Evolutionary conservation across 2,113 vertebrate genomes (phyloP).

Genomic region (Amblyopsis rosae): DNA sequence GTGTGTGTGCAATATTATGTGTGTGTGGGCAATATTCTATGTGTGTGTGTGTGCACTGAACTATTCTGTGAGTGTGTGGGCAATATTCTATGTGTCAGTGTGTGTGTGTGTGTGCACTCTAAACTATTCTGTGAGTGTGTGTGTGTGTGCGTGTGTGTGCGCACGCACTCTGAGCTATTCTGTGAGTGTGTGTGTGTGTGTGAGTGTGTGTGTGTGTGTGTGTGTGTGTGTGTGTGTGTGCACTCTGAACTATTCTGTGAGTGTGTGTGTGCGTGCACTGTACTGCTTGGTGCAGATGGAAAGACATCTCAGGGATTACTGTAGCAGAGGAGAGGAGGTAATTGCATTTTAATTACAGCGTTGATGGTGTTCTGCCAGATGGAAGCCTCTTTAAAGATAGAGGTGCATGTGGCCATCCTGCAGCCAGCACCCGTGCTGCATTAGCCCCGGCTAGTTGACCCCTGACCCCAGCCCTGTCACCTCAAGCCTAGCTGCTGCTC

Average conservation of each 20-base stretch:
- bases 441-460: constrained; percentile 44
- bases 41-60: not conserved
- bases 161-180: not conserved
- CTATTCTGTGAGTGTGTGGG: not conserved
- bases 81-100: constrained; percentile 21
- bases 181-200: not conserved
- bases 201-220: constrained; percentile 61
- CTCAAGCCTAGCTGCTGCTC: not conserved
- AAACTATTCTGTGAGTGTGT: not conserved
- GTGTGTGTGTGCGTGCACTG: constrained; percentile 62
- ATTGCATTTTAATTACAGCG: constrained; percentile 99
- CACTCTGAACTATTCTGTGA: not conserved
- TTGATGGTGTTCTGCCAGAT: constrained; percentile 96
- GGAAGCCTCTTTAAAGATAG: constrained; percentile 93
- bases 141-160: not conserved
- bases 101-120: constrained; percentile 28
- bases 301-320: constrained; percentile 91
- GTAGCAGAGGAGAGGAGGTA: constrained; percentile 86
- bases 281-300: constrained; percentile 88
- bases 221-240: not conserved
- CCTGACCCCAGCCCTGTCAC: constrained; percentile 13
- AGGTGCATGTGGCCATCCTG: constrained; percentile 54
- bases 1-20: too few relatives aligned
- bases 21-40: not conserved
- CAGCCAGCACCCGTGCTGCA: constrained; percentile 42